Evolutionary conservation across 2,113 vertebrate species (phyloP).

Genomic region (Bos taurus): DNA sequence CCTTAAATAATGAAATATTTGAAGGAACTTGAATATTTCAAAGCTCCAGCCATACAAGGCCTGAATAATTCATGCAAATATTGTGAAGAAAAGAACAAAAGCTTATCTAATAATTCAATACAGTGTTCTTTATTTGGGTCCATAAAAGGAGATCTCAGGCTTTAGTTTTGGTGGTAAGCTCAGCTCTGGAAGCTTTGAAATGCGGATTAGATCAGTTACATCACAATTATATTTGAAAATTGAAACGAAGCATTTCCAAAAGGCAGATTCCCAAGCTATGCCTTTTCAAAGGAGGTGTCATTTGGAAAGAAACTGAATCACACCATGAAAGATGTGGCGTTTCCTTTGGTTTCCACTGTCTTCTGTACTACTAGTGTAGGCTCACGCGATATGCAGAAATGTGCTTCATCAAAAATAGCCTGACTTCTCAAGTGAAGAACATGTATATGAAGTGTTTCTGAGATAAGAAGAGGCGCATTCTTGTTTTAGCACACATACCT

Average conservation of each 20-base stretch:
- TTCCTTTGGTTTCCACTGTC: constrained; percentile 47
- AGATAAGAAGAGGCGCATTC: constrained; percentile 4
- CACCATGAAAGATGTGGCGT: constrained; percentile 57
- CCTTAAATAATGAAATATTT: constrained; percentile 62
- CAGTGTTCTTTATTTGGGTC: constrained; percentile 18
- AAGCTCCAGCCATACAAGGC: constrained; percentile 38
- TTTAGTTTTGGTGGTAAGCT: constrained; percentile 40
- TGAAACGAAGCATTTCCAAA: constrained; percentile 54
- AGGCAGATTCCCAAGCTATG: constrained; percentile 62
- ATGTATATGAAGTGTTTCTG: constrained; percentile 34
- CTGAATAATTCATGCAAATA: constrained; percentile 70
- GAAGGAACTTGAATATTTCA: constrained; percentile 66
- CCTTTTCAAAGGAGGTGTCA: constrained; percentile 64
- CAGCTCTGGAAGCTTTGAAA: constrained; percentile 52
- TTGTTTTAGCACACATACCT: constrained; percentile 17
- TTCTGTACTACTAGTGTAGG: constrained; percentile 37
- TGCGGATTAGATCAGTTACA: constrained; percentile 53
- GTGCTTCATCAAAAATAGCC: constrained; percentile 61
- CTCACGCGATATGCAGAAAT: constrained; percentile 30
- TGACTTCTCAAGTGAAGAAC: constrained; percentile 53
- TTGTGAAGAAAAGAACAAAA: constrained; percentile 68
- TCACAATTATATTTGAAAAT: constrained; percentile 61
- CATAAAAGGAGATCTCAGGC: constrained; percentile 16
- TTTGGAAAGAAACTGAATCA: constrained; percentile 66
- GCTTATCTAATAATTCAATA: constrained; percentile 37